Evolutionary conservation across 1,140 invertebrate species (phyloP), one percentile per base, ranked within the genome.

Genomic region (Apis dorsata): DNA sequence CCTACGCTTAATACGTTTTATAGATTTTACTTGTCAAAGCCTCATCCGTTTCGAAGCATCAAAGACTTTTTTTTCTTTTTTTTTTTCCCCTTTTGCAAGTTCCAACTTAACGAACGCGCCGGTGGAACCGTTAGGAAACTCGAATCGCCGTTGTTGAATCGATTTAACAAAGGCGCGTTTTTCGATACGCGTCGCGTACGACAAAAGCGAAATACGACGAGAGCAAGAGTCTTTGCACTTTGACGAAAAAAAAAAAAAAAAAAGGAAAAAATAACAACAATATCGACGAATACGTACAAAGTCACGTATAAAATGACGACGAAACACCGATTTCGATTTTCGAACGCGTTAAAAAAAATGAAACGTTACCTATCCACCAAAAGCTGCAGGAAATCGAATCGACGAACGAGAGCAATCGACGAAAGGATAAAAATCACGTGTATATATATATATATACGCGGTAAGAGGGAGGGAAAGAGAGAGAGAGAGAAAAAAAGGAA

Each of bases 1-100:
- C 19, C 65, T 44, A 28, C 11, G 19, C 24, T 76, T 53, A 69
- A 82, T 59, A 49, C 55, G 12, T 60, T 76, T 69, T 34, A 81
- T 60, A 62, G 80, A 77, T 77, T 75, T 60, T 53, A 28, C 51
- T 44, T 49, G 80, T 82, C 80, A 28, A 62, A 34, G 34, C 17
- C 3, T 44, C 57, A 60, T 28, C 55, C 53, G 24, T 13, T 63
- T n/a, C 65, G 51, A 77, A 68, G 63, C 49, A 77, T 9, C 28
- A 55, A 17, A 34, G 49, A 3, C 19, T 68, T 12, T 2, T 8
- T 11, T 2, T 28, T 63, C 11, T 13, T 1, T 55, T 1, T 17
- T 8, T 7, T 17, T 9, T 7, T 19, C 49, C 17, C n/a, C 9
- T 66, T 49, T 0, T 24, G n/a, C 73, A n/a, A 65, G 55, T 77